These are phyloP conservation scores for Digitonthophagus gazella DNA, from an alignment of 2,888 invertebrate genomes.

Conservation along the genomic window DNA sequence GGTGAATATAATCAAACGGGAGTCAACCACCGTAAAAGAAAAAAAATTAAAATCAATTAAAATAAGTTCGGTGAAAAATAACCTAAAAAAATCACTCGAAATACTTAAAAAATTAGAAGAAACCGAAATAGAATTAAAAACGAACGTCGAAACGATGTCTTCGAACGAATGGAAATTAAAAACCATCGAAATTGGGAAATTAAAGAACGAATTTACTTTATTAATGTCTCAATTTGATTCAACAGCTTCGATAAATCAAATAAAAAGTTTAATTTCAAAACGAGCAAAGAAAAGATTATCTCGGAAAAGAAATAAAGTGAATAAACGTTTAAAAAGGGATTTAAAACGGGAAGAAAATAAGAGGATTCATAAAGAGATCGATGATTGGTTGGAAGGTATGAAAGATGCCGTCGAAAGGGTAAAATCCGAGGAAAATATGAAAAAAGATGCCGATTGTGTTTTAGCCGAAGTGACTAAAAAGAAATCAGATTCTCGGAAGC, in stretches of 20 bases:
- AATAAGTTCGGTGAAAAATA: constrained; percentile 47
- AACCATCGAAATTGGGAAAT: constrained; percentile 53
- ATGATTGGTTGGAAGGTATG: constrained; percentile 65
- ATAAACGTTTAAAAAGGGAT: constrained; percentile 49
- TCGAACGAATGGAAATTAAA: constrained; percentile 58
- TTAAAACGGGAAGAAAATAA: constrained; percentile 47
- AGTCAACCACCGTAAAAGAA: constrained; percentile 15
- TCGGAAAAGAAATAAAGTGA: constrained; percentile 54
- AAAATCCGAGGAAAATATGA: constrained; percentile 64
- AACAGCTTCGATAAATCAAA: constrained; percentile 48
- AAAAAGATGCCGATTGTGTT: constrained; percentile 67
- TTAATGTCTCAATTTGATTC: constrained; percentile 49
- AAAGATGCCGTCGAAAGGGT: constrained; percentile 61
- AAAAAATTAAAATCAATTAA: constrained; percentile 32
- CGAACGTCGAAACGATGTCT: constrained; percentile 51
- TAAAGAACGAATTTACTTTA: constrained; percentile 53
- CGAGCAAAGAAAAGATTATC: constrained; percentile 52
- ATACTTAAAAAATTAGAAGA: constrained; percentile 47
- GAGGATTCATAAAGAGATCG: constrained; percentile 60
- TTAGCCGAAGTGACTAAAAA: constrained; percentile 69
- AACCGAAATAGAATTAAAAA: constrained; percentile 51
- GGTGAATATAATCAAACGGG: constrained; percentile 29
- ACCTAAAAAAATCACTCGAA: constrained; percentile 41
- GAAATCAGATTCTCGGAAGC: constrained; percentile 67
- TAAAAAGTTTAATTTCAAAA: constrained; percentile 53